Percentiles rank a stretch among this genome's conserved stretches.
These are phyloP conservation scores for Raja brachyura DNA, from an alignment of 2,113 vertebrate species.

Conservation along the genomic window DNA sequence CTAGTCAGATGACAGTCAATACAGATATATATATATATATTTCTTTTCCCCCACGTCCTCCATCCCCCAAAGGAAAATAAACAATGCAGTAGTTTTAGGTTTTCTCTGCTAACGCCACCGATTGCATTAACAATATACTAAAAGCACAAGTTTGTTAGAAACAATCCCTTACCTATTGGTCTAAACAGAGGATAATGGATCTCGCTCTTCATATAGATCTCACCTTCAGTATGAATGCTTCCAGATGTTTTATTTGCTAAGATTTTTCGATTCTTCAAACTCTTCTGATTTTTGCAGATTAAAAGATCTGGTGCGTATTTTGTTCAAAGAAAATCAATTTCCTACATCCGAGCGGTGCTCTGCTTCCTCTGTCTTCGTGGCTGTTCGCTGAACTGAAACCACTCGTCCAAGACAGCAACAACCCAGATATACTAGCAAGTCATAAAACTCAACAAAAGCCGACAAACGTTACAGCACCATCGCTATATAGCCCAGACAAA, in stretches of 20 bases:
- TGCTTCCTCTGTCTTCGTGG: slow-evolving; percentile 72
- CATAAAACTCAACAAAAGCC: slow-evolving; percentile 99
- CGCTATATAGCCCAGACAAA: slow-evolving; percentile 72
- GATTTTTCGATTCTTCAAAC: slow-evolving; percentile 11
- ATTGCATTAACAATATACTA: neutral
- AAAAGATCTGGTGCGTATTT: slow-evolving; percentile 20
- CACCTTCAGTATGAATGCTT: slow-evolving; percentile 22
- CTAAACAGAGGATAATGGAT: neutral
- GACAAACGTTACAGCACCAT: slow-evolving; percentile 81
- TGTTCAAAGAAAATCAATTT: slow-evolving; percentile 43
- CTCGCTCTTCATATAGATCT: slow-evolving; percentile 17
- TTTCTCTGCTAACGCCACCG: neutral
- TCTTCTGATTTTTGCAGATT: slow-evolving; percentile 33
- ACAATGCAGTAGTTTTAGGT: neutral
- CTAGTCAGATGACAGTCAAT: slow-evolving; percentile 23
- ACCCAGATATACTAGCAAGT: slow-evolving; percentile 91
- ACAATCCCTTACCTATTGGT: neutral
- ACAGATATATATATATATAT: neutral
- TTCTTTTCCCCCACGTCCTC: neutral
- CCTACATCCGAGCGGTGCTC: slow-evolving; percentile 54
- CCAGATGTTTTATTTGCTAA: slow-evolving; percentile 13
- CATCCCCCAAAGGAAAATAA: neutral
- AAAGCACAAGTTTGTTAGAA: neutral
- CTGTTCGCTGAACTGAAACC: slow-evolving; percentile 79
- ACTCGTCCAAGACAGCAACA: slow-evolving; percentile 83